Evolutionary conservation across 2,888 invertebrate species (phyloP), one percentile per base, ranked within the genome.

Genomic region (Sphecodes monilicornis): DNA sequence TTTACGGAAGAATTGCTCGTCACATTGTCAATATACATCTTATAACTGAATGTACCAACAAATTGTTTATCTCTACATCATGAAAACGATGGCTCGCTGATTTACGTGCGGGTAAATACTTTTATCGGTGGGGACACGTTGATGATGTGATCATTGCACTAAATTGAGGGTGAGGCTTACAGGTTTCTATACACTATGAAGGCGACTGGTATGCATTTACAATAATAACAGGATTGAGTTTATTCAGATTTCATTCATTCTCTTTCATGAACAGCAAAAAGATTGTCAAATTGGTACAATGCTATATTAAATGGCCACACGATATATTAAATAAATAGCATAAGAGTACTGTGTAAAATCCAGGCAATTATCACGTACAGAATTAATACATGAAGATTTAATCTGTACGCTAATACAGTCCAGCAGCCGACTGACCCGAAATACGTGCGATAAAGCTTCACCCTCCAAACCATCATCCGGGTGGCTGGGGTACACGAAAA

Each of bases 21-120:
- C 41, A 22, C n/a, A 50, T 69, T 76, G 85, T 77, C 85, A 76
- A 50, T 50, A 85, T 85, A 78, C 73, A 78, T 85, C 73, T 81
- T 76, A 75, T 46, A 71, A 85, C 29, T 77, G 29, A 82, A 83
- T 84, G 69, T 77, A 77, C 69, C 76, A 68, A 60, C 66, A 69
- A 84, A 73, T 84, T 72, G 73, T 69, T 69, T 68, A 57, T 76
- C 68, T 32, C 43, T 26, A 75, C 83, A 69, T 82, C 83, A 77
- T 73, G 83, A 82, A 84, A 26, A 60, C 32, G 57, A 10, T 8
- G 66, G 13, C 22, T 43, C 4, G 50, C 68, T 68, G 83, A 82
- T 82, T 72, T 77, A 76, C 46, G 54, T n/a, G 50, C 32, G 64
- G 11, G 64, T 22, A 75, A 75, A 82, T 66, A 70, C 46, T 73